Base-by-base conservation (phyloP, 2,888 invertebrate species). In the Lasioglossum figueresi region DNA sequence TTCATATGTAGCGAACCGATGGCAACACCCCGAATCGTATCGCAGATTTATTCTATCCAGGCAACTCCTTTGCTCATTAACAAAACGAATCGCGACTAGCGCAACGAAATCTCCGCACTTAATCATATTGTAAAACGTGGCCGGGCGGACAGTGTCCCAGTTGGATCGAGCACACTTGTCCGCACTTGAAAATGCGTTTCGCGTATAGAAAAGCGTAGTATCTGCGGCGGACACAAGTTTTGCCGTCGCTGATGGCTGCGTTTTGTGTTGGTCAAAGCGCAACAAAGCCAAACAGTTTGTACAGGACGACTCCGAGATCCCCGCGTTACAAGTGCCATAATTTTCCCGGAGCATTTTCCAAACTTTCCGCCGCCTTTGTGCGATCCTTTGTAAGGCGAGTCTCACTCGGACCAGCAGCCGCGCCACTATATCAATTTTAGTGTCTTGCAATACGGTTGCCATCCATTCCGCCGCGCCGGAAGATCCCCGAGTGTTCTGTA, bases 371-470 rank as follows among this genome's bases (percentile, higher is more conserved):
- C 74, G 74, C 40, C 74, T 31, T 63, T 70, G 74, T 63, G 76
- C 63, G 80, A 68, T 68, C 66, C 73, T 80, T 80, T 70, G 80
- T 76, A 70, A 80, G 45, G 45, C 72, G 63, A 75, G 70, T 10
- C 83, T 59, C 73, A 40, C 52, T 82, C 74, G 72, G n/a, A 45
- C 48, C 63, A 31, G 77, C n/a, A 45, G 31, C 40, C 40, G 31
- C 75, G 31, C 79, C 84, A 77, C 74, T 88, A 84, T 82, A 87
- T 89, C 85, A 87, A 89, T 76, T 87, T 89, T 86, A 82, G 73
- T 45, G 87, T 83, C 81, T 76, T 37, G 73, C 85, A 74, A 79
- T 88, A 87, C 76, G 80, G 59, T 70, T 37, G 52, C 77, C 87
- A 79, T 86, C 81, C 73, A 80, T 82, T 87, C 74, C 43, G 68